Evolutionary conservation across 2,797 vertebrate genomes (phyloP), one percentile per base, ranked within the genome.

Genomic region (Stomatorhinus walkeri): DNA sequence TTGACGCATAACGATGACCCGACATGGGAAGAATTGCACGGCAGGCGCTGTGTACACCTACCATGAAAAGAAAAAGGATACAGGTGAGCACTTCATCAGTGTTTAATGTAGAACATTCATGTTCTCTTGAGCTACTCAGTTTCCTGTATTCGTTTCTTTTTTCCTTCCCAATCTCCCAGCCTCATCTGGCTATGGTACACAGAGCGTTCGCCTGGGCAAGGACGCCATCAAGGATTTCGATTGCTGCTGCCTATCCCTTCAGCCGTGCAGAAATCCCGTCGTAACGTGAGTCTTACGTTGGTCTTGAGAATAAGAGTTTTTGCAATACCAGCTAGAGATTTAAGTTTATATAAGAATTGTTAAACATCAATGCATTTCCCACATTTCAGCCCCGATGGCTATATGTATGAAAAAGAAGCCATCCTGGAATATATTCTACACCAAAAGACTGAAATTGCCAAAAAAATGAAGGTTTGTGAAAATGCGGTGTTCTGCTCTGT

Each of bases 201-300:
- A 98, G 93, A 97, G 96, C 88, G 94, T 98, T 9, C 96, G 97
- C 1, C 92, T 98, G 90, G 97, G 97, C 36, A 97, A 96, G 92
- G 97, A 98, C 46, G 97, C 97, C 0, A 96, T 98, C 83, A 98
- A 98, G 91, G 97, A 98, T 93, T 98, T 98, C 19, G 97, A 98
- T 92, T 98, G 97, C 92, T 98, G 97, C 90, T 97, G 96, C 89
- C 95, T 98, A 1, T 98, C 97, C 0, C 92, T 98, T 90, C 97
- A 98, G 92, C 96, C 97, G 0, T 98, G 97, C 91, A 95, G 96
- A 22, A 93, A 97, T 85, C 97, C 97, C 0, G 96, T 98, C 0
- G 91, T 98, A 87, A 98, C 97, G 97, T 98, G 94, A 59, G 95
- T 93, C 4, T 32, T 19, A 56, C 19, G 24, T 2, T 16, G 48